Conservation (phyloP, 2,797 vertebrate genomes). For the Micromesistius poutassou region DNA sequence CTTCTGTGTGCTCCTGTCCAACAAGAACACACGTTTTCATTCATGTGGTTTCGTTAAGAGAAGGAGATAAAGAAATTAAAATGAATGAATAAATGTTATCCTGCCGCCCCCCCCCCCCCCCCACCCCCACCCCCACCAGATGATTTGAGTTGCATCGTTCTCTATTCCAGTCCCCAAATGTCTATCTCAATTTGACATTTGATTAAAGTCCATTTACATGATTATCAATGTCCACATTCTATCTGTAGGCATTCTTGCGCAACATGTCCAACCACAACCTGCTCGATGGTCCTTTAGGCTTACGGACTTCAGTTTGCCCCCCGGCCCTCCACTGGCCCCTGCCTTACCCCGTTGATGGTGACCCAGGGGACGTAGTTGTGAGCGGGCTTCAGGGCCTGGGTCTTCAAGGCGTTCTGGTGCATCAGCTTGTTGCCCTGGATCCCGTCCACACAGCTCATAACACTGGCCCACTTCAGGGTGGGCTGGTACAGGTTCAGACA, state of each 20-base stretch:
- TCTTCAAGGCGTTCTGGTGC: conserved; percentile 83
- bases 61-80: not conserved
- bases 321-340: not conserved
- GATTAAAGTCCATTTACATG: not conserved
- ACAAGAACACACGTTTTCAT: not conserved
- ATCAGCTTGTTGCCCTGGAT: conserved; percentile 79
- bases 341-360: conserved; percentile 82
- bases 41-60: not conserved
- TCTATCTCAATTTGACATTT: not conserved
- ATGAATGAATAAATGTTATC: not conserved
- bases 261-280: not conserved
- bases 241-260: not conserved
- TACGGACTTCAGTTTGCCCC: not conserved
- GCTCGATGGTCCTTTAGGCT: no score
- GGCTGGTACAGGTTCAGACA: conserved; percentile 73
- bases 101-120: not conserved
- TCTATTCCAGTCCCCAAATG: not conserved
- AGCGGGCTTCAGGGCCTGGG: conserved; percentile 70
- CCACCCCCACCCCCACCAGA: no score
- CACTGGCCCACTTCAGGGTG: not conserved
- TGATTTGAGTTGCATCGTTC: not conserved
- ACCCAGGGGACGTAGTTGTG: conserved; percentile 90
- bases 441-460: conserved; percentile 76
- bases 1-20: conserved; percentile 69
- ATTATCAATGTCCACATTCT: not conserved